These are phyloP conservation scores for Agriopis aurantiaria DNA, from an alignment of 2,888 invertebrate genomes.

Conservation along the genomic window DNA sequence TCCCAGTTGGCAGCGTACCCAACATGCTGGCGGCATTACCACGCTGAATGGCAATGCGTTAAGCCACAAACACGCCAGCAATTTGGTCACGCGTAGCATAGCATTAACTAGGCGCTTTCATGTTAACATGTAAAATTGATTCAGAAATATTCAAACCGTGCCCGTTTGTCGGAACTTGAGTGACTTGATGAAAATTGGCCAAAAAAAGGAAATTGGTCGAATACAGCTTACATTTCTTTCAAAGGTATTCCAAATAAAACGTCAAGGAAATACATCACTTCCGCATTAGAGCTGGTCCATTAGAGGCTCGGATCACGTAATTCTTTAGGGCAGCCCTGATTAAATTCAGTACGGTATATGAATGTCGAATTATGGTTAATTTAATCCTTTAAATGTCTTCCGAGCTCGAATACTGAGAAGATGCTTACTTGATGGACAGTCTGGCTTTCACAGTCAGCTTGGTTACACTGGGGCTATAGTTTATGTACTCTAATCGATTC, in stretches of 20 bases:
- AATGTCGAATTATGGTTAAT: constrained; percentile 53
- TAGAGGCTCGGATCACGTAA: constrained; percentile 49
- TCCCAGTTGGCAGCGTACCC: too few relatives aligned
- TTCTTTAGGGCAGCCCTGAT: constrained; percentile 50
- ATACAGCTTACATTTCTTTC: constrained; percentile 20
- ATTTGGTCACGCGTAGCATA: too few relatives aligned
- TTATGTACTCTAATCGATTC: too few relatives aligned
- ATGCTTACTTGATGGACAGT: constrained; percentile 24
- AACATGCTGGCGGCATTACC: too few relatives aligned
- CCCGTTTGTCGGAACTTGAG: neutral
- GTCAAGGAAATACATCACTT: constrained; percentile 39
- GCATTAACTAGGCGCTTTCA: too few relatives aligned
- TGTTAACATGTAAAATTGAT: neutral
- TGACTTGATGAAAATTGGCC: neutral
- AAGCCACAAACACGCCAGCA: too few relatives aligned
- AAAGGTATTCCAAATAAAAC: constrained; percentile 30
- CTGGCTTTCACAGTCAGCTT: neutral
- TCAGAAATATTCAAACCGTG: neutral
- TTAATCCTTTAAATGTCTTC: constrained; percentile 49
- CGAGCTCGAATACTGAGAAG: constrained; percentile 39
- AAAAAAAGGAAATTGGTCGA: constrained; percentile 9
- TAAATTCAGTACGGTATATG: constrained; percentile 53
- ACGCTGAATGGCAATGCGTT: too few relatives aligned
- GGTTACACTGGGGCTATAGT: too few relatives aligned
- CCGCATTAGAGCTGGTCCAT: constrained; percentile 44